Conservation (phyloP, 2,797 vertebrate species). For the Chloroceryle inda region DNA sequence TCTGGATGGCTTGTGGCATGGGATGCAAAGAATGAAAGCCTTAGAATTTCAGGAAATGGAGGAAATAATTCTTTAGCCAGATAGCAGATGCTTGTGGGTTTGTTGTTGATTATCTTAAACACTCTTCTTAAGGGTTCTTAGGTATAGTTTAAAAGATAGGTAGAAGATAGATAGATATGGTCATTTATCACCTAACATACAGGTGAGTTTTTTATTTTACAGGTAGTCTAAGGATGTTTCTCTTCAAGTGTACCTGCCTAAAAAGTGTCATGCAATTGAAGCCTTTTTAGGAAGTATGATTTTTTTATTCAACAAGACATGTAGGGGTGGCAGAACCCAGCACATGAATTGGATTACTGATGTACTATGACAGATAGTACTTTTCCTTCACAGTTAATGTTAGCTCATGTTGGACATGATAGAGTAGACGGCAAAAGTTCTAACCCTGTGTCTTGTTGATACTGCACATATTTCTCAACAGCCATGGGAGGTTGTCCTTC, state of each 20-base stretch:
- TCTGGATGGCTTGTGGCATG: not conserved
- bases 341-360: not conserved
- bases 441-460: not conserved
- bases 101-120: not conserved
- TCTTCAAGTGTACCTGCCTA: not conserved
- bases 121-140: not conserved
- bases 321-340: not conserved
- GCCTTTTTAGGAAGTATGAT: not conserved
- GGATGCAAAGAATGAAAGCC: not conserved
- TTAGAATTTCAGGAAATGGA: not conserved
- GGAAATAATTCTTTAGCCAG: not conserved
- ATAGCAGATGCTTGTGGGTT: not conserved
- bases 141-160: not conserved
- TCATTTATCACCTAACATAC: not conserved
- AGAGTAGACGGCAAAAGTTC: not conserved
- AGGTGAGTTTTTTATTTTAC: not conserved
- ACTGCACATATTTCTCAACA: not conserved
- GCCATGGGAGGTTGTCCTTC: not conserved
- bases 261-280: not conserved
- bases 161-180: not conserved
- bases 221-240: not conserved
- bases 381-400: not conserved
- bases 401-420: not conserved
- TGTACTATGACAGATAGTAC: not conserved
- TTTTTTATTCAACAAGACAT: not conserved